phyloP scores from a whole-genome alignment of 2,888 invertebrate species.

The Parnassius apollo region DNA sequence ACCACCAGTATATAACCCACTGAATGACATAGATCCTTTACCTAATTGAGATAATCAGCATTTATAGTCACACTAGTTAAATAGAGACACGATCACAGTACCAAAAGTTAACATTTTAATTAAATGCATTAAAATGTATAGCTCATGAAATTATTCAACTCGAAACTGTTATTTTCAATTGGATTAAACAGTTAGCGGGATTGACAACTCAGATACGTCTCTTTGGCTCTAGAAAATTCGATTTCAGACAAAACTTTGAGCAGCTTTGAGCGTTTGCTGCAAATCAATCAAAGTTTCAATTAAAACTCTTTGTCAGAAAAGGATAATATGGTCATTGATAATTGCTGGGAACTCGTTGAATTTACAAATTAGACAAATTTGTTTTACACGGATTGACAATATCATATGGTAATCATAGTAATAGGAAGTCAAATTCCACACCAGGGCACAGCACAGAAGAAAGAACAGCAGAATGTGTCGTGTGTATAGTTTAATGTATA shows the following conservation, averaged over 20 bases:
- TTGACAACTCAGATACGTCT: conserved; percentile 16
- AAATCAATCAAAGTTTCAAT: conserved; percentile 21
- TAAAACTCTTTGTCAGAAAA: conserved; percentile 16
- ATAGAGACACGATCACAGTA: no score
- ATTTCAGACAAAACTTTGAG: conserved; percentile 15
- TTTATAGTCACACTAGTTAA: no score
- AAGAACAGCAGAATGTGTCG: no score
- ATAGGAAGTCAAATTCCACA: no score
- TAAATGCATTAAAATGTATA: no score
- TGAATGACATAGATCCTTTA: no score
- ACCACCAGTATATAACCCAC: no score
- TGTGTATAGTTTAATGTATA: no score
- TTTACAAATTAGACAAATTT: conserved; percentile 5
- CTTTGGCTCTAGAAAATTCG: conserved; percentile 21
- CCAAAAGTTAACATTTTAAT: no score
- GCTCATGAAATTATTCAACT: background rate
- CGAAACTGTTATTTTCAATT: conserved; percentile 15
- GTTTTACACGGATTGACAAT: background rate
- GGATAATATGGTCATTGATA: conserved; percentile 13
- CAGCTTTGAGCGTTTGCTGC: conserved; percentile 13
- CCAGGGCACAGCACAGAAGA: no score
- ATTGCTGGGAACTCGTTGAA: conserved; percentile 5
- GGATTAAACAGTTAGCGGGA: conserved; percentile 9
- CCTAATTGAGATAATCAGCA: no score
- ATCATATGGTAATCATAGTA: no score